phyloP scores from a whole-genome alignment of 2,888 invertebrate genomes.

The Limenitis camilla region DNA sequence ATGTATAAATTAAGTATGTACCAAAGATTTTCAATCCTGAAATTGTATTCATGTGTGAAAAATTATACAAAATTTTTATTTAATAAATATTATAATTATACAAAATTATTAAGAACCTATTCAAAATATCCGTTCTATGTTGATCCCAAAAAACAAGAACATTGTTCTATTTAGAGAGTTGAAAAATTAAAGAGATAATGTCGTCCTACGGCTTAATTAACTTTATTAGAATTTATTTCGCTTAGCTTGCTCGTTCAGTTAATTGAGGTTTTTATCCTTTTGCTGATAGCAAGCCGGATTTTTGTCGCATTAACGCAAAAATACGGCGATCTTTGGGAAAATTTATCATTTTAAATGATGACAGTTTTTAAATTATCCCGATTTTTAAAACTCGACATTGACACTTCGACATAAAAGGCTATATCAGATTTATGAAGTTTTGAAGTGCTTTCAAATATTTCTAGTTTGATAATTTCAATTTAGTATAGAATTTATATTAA shows the following conservation, averaged over 20 bases:
- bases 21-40: too few relatives aligned
- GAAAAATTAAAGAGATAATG: constrained; percentile 62
- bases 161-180: constrained; percentile 25
- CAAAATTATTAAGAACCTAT: too few relatives aligned
- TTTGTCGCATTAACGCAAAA: constrained; percentile 29
- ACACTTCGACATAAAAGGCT: too few relatives aligned
- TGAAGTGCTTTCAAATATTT: too few relatives aligned
- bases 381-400: too few relatives aligned
- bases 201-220: constrained; percentile 64
- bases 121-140: constrained; percentile 9
- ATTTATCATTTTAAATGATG: constrained; percentile 23
- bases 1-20: too few relatives aligned
- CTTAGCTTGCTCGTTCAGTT: constrained; percentile 46
- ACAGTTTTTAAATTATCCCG: constrained; percentile 4
- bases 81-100: too few relatives aligned
- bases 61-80: too few relatives aligned
- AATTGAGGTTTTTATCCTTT: constrained; percentile 39
- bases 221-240: constrained; percentile 69
- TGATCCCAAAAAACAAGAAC: constrained; percentile 8
- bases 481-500: too few relatives aligned
- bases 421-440: too few relatives aligned
- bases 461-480: too few relatives aligned
- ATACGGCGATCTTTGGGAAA: constrained; percentile 19
- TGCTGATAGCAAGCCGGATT: constrained; percentile 31
- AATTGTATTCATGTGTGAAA: too few relatives aligned